Percentiles rank a stretch among this genome's conserved stretches.
These are phyloP conservation scores for Frieseomelitta varia DNA, from an alignment of 1,140 invertebrate genomes.

Conservation along the genomic window DNA sequence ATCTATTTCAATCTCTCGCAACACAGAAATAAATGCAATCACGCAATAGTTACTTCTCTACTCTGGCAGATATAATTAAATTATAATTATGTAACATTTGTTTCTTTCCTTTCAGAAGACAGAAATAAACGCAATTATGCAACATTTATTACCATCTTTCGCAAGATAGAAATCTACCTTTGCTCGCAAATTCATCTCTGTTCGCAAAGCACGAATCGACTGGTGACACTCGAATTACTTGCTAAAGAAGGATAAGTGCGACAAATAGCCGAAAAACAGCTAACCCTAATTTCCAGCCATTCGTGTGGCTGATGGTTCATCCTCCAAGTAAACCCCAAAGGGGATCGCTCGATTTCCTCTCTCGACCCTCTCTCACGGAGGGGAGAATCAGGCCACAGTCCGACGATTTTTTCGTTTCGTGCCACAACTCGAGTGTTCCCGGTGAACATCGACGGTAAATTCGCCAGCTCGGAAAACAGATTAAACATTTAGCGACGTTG, in stretches of 20 bases:
- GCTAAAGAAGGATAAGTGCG: background rate
- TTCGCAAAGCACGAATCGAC: background rate
- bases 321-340: conserved; percentile 6
- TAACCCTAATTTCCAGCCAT: conserved; percentile 41
- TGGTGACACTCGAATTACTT: background rate
- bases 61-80: too few relatives aligned
- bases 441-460: background rate
- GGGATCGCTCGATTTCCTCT: background rate
- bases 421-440: too few relatives aligned
- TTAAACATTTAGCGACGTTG: background rate
- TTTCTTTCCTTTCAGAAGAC: too few relatives aligned
- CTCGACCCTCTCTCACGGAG: background rate
- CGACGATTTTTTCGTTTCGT: background rate
- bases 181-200: background rate
- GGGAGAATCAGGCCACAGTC: conserved; percentile 43
- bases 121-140: too few relatives aligned
- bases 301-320: conserved; percentile 28
- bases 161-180: too few relatives aligned
- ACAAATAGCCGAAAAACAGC: conserved; percentile 53
- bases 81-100: too few relatives aligned
- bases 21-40: too few relatives aligned
- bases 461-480: background rate
- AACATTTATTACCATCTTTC: too few relatives aligned
- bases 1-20: too few relatives aligned
- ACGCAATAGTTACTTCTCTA: too few relatives aligned